A percentile compares a stretch with the other conserved stretches of the same genome.
phyloP scores from a whole-genome alignment of 2,888 invertebrate genomes.

The Drosophila borborema region DNA sequence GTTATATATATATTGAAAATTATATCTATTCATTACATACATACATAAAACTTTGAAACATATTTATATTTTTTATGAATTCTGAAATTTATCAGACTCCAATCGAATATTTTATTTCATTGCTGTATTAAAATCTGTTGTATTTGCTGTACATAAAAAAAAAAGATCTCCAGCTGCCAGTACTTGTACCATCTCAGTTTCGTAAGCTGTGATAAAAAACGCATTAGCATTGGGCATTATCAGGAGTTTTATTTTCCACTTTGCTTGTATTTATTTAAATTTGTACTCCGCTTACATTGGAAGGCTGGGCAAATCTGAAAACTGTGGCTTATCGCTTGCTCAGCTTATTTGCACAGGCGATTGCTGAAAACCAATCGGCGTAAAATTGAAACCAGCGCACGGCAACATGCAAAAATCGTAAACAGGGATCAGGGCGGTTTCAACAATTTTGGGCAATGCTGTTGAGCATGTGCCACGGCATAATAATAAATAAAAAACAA shows the following conservation, averaged over 20 bases:
- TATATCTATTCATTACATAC: no score
- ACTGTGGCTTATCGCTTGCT: constrained; percentile 80
- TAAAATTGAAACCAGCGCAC: constrained; percentile 84
- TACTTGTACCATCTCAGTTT: constrained; percentile 11
- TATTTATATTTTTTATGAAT: background rate
- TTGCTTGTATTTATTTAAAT: constrained; percentile 81
- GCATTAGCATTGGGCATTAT: constrained; percentile 53
- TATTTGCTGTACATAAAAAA: background rate
- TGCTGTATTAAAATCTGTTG: background rate
- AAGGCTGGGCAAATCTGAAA: constrained; percentile 47
- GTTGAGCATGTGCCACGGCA: constrained; percentile 62
- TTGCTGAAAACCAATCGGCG: constrained; percentile 85
- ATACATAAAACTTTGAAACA: no score
- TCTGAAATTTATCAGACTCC: background rate
- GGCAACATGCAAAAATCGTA: constrained; percentile 61
- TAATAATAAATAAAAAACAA: constrained; percentile 70
- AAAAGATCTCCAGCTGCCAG: background rate
- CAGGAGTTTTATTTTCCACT: constrained; percentile 73
- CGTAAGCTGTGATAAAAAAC: constrained; percentile 39
- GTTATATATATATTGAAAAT: no score
- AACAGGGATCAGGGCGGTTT: constrained; percentile 54
- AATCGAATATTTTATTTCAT: background rate
- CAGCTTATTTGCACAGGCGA: constrained; percentile 85
- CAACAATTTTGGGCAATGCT: constrained; percentile 8
- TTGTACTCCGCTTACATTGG: constrained; percentile 49